Conservation (phyloP, 2,888 invertebrate species). For the Idaea aversata region DNA sequence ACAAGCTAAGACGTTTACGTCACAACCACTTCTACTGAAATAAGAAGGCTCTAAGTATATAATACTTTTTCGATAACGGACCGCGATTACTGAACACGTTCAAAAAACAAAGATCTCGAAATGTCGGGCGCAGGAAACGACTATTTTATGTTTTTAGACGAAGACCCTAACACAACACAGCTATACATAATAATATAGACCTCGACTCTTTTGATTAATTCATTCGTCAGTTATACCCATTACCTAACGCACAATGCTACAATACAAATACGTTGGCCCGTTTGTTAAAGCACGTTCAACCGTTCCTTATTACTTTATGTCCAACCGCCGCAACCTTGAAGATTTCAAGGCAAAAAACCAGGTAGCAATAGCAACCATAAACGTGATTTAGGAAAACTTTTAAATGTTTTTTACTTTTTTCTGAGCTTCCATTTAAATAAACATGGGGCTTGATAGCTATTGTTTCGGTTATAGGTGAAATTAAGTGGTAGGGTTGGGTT, state of each 20-base stretch:
- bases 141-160: too few species aligned
- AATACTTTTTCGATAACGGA: too few species aligned
- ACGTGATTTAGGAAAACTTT: constrained; percentile 43
- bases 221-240: not conserved
- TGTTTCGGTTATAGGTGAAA: constrained; percentile 1
- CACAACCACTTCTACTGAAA: too few species aligned
- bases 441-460: constrained; percentile 3
- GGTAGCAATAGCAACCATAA: constrained; percentile 53
- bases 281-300: not conserved
- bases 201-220: not conserved
- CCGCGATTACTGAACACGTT: too few species aligned
- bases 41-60: too few species aligned
- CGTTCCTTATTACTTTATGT: not conserved
- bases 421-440: constrained; percentile 9
- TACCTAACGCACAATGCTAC: not conserved
- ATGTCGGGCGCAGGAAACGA: too few species aligned
- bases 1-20: too few species aligned
- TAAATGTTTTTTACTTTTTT: constrained; percentile 19
- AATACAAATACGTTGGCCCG: not conserved
- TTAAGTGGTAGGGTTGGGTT: not conserved
- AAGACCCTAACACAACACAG: not conserved
- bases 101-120: too few species aligned
- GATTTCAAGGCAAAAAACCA: constrained; percentile 37
- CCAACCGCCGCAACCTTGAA: constrained; percentile 39
- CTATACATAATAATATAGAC: constrained; percentile 10